These are phyloP conservation scores for Drosophila saltans DNA, from an alignment of 1,140 invertebrate genomes.

Conservation along the genomic window DNA sequence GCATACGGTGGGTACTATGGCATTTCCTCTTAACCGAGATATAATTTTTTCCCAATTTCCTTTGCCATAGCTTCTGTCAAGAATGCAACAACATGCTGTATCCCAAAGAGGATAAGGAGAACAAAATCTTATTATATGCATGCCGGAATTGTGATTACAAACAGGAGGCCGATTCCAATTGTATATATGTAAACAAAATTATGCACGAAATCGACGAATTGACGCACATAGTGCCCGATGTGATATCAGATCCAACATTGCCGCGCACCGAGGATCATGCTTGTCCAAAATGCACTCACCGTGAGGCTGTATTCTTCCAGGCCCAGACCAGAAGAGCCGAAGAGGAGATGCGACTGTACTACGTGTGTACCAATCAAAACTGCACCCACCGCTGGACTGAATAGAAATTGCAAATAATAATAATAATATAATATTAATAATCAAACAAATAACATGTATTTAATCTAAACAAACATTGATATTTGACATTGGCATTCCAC, in stretches of 20 bases:
- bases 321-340: slow-evolving; percentile 96
- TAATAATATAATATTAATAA: slow-evolving; percentile 22
- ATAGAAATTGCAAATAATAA: slow-evolving; percentile 84
- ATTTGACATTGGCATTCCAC: slow-evolving; percentile 15
- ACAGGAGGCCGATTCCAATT: slow-evolving; percentile 97
- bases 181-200: slow-evolving; percentile 99
- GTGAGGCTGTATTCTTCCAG: slow-evolving; percentile 92
- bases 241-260: slow-evolving; percentile 98
- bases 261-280: slow-evolving; percentile 99
- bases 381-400: slow-evolving; percentile 99
- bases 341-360: slow-evolving; percentile 99
- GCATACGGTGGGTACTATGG: slow-evolving; percentile 86
- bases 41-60: background rate
- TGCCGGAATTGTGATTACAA: slow-evolving; percentile 99
- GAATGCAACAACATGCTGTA: slow-evolving; percentile 99
- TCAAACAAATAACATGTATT: slow-evolving; percentile 22
- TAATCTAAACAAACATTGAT: slow-evolving; percentile 24
- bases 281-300: slow-evolving; percentile 97
- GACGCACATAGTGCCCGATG: slow-evolving; percentile 98
- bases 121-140: slow-evolving; percentile 96
- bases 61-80: slow-evolving; percentile 90
- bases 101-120: slow-evolving; percentile 99
- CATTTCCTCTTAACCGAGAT: background rate
- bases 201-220: slow-evolving; percentile 99
- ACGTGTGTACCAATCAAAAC: slow-evolving; percentile 97